Evolutionary conservation across 2,113 vertebrate genomes (phyloP).

Genomic region (Speoplatyrhinus poulsoni): DNA sequence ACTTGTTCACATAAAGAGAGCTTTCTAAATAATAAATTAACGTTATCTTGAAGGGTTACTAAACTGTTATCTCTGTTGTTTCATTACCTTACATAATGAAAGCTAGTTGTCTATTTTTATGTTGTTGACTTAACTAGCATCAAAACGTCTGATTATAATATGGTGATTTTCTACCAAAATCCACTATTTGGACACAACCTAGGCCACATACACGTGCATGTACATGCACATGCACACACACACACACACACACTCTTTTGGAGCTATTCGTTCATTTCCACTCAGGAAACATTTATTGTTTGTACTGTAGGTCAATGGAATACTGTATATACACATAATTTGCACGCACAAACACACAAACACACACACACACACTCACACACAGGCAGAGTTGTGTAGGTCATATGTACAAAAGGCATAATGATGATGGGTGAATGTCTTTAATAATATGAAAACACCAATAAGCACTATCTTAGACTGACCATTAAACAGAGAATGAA

Average conservation of each 20-base stretch:
- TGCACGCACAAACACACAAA: slow-evolving; percentile 6
- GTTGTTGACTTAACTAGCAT: too few species aligned
- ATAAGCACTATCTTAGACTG: slow-evolving; percentile 10
- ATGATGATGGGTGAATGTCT: slow-evolving; percentile 25
- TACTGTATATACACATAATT: background rate
- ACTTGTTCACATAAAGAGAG: too few species aligned
- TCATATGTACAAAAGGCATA: slow-evolving; percentile 4
- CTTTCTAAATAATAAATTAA: too few species aligned
- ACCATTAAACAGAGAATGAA: slow-evolving; percentile 17
- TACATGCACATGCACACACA: background rate
- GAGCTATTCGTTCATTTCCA: background rate
- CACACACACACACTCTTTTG: background rate
- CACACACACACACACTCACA: slow-evolving; percentile 12
- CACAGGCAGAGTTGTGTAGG: background rate
- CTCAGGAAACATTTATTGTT: too few species aligned
- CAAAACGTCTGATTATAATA: too few species aligned
- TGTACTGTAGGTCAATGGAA: background rate
- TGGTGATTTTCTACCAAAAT: too few species aligned
- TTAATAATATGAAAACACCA: slow-evolving; percentile 34
- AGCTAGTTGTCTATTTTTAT: too few species aligned
- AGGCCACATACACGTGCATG: too few species aligned
- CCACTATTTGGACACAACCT: too few species aligned
- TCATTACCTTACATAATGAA: too few species aligned
- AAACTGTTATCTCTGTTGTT: too few species aligned
- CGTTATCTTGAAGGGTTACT: too few species aligned